Evolutionary conservation across 37 sponge, comb jelly and placozoan genomes (phyloP).

Genomic region (Ephydatia muelleri): DNA sequence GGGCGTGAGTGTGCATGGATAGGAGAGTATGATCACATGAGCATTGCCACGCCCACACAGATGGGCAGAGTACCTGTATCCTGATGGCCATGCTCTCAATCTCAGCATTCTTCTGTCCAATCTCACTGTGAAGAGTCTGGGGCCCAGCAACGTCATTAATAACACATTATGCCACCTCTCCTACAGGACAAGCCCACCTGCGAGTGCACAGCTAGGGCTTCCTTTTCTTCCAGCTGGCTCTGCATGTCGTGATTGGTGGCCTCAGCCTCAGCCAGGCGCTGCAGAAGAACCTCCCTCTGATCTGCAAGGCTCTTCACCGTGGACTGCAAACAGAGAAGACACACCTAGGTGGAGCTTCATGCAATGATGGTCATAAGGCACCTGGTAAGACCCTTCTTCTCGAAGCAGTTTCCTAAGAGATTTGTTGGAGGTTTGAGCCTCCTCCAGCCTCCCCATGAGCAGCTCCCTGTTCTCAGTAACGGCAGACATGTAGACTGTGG

Average conservation of each 20-base stretch:
- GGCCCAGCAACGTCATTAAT: not conserved
- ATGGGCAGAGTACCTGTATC: constrained; percentile 29
- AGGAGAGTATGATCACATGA: not conserved
- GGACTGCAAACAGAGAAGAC: not conserved
- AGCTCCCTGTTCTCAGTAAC: not conserved
- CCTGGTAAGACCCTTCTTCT: not conserved
- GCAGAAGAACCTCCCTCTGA: constrained; percentile 41
- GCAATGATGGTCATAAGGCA: too few relatives aligned
- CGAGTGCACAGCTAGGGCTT: constrained; percentile 41
- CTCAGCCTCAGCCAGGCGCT: constrained; percentile 44
- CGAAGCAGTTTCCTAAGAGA: constrained; percentile 41
- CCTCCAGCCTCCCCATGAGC: constrained; percentile 33
- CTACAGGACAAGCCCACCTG: not conserved
- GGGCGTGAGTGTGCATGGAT: not conserved
- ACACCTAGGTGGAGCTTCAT: too few relatives aligned
- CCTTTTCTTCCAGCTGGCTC: constrained; percentile 37
- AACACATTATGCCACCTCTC: not conserved
- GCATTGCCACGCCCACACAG: not conserved
- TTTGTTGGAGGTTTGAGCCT: constrained; percentile 37
- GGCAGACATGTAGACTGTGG: not conserved
- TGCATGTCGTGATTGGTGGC: constrained; percentile 16
- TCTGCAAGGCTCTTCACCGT: constrained; percentile 4
- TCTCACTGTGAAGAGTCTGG: constrained; percentile 15
- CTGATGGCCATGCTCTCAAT: constrained; percentile 39
- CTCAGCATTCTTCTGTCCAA: constrained; percentile 43